Percentiles rank a stretch among this genome's conserved stretches.
Conservation (phyloP, 35 echinoderm and acorn worm genomes). For the Ophiothrix spiculata region DNA sequence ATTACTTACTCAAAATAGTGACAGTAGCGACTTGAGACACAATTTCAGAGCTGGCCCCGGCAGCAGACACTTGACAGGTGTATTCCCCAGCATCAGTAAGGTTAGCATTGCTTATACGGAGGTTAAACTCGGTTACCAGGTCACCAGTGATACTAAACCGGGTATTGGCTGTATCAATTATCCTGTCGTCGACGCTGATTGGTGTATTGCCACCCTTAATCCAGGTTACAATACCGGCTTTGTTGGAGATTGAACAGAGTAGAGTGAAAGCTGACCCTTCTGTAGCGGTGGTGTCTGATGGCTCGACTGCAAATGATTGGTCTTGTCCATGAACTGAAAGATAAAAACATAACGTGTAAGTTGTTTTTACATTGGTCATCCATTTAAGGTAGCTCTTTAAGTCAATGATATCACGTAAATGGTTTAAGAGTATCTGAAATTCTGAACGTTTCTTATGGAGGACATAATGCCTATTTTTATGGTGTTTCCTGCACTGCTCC, state of each 20-base stretch:
- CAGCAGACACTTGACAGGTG: conserved; percentile 55
- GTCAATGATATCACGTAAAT: not conserved
- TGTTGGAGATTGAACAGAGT: conserved; percentile 58
- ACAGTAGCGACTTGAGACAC: conserved; percentile 37
- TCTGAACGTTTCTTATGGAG: too few relatives aligned
- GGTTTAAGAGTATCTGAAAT: too few relatives aligned
- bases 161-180: conserved; percentile 46
- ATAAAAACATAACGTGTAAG: not conserved
- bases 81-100: conserved; percentile 55
- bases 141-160: conserved; percentile 61
- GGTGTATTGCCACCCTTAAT: conserved; percentile 31
- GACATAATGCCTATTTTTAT: too few relatives aligned
- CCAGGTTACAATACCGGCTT: conserved; percentile 68
- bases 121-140: conserved; percentile 32
- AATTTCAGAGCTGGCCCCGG: conserved; percentile 28
- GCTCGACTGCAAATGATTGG: conserved; percentile 60
- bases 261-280: conserved; percentile 57
- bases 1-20: conserved; percentile 56
- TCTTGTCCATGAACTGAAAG: conserved; percentile 35
- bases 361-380: not conserved
- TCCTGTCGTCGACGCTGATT: conserved; percentile 37
- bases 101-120: conserved; percentile 43
- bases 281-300: conserved; percentile 26
- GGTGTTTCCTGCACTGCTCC: too few relatives aligned
- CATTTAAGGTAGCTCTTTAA: not conserved